Conservation (phyloP, 92 coral and sea anemone genomes). For the Heteractis magnifica region DNA sequence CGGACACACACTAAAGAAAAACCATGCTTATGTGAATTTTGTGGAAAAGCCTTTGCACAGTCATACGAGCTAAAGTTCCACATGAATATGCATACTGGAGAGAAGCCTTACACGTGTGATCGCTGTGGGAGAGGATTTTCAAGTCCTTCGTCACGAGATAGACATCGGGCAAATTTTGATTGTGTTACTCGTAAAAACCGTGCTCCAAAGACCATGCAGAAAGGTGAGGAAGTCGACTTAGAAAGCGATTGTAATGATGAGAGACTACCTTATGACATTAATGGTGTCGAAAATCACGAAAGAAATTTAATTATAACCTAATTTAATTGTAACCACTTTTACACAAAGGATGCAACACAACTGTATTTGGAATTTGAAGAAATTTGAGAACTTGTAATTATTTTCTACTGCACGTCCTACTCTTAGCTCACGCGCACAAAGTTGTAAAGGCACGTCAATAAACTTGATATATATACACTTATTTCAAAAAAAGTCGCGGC, state of each 20-base stretch:
- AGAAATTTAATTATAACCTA: conserved; percentile 29
- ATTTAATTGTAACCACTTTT: not conserved
- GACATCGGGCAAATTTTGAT: conserved; percentile 98
- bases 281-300: conserved; percentile 19
- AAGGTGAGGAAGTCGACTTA: conserved; percentile 40
- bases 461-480: too few species aligned
- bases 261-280: not conserved
- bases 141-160: conserved; percentile 97
- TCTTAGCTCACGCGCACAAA: too few species aligned
- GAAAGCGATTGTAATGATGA: conserved; percentile 31
- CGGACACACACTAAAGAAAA: conserved; percentile 98
- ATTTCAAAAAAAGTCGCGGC: too few species aligned
- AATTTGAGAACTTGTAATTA: too few species aligned
- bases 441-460: too few species aligned
- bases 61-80: conserved; percentile 97
- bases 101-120: conserved; percentile 92
- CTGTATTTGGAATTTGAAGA: too few species aligned
- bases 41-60: conserved; percentile 98
- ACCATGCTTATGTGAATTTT: conserved; percentile 95
- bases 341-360: not conserved
- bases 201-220: conserved; percentile 85
- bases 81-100: conserved; percentile 99
- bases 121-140: conserved; percentile 98
- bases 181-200: conserved; percentile 93
- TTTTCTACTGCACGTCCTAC: too few species aligned